Percentiles rank a stretch among this genome's conserved stretches.
Evolutionary conservation across 2,888 invertebrate genomes (phyloP).

Genomic region (Zygothrica quintamaculata): DNA sequence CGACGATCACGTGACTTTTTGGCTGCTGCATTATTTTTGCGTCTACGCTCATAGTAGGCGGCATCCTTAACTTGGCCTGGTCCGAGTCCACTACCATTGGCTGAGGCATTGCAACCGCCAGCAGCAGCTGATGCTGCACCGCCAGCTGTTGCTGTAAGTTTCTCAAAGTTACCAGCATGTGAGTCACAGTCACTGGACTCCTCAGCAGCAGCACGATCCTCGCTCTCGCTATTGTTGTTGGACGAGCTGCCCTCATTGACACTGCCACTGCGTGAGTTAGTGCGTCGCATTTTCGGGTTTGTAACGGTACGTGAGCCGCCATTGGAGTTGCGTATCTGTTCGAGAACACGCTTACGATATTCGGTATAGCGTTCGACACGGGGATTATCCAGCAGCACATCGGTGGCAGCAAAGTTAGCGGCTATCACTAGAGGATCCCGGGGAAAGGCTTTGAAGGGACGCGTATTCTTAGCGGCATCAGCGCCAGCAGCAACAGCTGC

Average conservation of each 20-base stretch:
- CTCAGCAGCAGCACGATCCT: conserved; percentile 81
- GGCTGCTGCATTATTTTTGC: conserved; percentile 97
- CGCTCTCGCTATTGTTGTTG: conserved; percentile 81
- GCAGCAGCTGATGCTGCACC: conserved; percentile 11
- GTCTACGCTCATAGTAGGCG: conserved; percentile 93
- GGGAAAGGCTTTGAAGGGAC: conserved; percentile 90
- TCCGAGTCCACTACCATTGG: conserved; percentile 55
- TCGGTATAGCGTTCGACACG: conserved; percentile 89
- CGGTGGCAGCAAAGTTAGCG: conserved; percentile 86
- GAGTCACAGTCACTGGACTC: conserved; percentile 83
- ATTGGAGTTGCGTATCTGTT: conserved; percentile 88
- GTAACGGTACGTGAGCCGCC: conserved; percentile 86
- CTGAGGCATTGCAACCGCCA: conserved; percentile 8
- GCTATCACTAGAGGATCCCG: conserved; percentile 88
- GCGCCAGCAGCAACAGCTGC: conserved; percentile 8
- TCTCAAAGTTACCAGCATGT: conserved; percentile 75
- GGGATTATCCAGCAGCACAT: conserved; percentile 86
- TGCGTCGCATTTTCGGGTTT: conserved; percentile 90
- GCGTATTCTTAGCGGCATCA: conserved; percentile 84
- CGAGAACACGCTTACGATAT: conserved; percentile 88
- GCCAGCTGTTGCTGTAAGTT: conserved; percentile 18
- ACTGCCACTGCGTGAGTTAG: conserved; percentile 81
- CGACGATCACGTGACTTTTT: conserved; percentile 96
- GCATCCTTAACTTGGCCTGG: conserved; percentile 87
- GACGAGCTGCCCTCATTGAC: conserved; percentile 76